phyloP scores from a whole-genome alignment of 2,797 vertebrate genomes.

The Danio albolineatus region DNA sequence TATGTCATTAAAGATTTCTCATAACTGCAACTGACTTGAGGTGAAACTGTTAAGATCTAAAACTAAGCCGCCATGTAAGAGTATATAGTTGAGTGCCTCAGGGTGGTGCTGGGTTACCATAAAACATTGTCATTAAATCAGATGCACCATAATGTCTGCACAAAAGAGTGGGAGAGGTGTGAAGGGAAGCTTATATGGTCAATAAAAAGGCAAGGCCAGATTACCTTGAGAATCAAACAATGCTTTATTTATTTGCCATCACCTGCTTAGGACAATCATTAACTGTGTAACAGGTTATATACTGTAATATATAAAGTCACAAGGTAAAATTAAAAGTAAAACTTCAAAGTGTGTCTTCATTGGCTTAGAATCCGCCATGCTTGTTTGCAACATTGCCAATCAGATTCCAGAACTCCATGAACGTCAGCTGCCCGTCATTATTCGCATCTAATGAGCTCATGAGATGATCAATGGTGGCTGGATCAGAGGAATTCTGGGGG shows the following conservation, averaged over 20 bases:
- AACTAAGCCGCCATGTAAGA: slow-evolving; percentile 55
- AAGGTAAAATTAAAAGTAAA: not conserved
- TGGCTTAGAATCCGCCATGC: slow-evolving; percentile 73
- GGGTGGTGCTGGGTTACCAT: slow-evolving; percentile 65
- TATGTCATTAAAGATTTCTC: slow-evolving; percentile 16
- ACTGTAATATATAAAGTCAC: slow-evolving; percentile 19
- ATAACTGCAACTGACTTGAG: not conserved
- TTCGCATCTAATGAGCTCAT: slow-evolving; percentile 79
- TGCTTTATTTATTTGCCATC: slow-evolving; percentile 69
- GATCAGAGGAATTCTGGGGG: slow-evolving; percentile 75
- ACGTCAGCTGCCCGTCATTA: slow-evolving; percentile 81
- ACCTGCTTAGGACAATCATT: slow-evolving; percentile 65
- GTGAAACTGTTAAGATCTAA: not conserved
- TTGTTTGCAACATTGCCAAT: slow-evolving; percentile 78
- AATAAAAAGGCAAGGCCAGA: slow-evolving; percentile 70
- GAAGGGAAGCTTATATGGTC: slow-evolving; percentile 55
- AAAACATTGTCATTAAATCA: slow-evolving; percentile 66
- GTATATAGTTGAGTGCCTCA: slow-evolving; percentile 57
- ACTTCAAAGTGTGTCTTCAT: slow-evolving; percentile 42
- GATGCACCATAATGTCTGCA: not conserved
- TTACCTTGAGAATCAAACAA: slow-evolving; percentile 62
- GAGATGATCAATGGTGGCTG: slow-evolving; percentile 72
- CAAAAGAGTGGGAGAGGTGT: slow-evolving; percentile 12
- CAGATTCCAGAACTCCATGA: slow-evolving; percentile 83
- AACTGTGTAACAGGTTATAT: slow-evolving; percentile 45